Evolutionary conservation across 2,113 vertebrate species (phyloP).

Genomic region (Grus americana): DNA sequence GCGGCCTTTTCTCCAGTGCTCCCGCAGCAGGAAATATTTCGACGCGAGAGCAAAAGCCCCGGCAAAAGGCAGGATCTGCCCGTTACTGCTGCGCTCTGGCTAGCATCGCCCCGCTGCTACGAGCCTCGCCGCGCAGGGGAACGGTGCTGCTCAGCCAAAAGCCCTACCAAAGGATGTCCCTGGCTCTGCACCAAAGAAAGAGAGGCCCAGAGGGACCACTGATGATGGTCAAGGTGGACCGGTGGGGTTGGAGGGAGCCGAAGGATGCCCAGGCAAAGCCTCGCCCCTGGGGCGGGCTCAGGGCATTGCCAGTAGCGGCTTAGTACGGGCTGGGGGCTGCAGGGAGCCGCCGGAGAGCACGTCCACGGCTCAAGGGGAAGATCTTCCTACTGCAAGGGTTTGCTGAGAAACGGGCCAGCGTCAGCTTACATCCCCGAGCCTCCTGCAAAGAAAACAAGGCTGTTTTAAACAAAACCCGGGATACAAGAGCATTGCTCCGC

Average conservation of each 20-base stretch:
- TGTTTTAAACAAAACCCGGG: not conserved
- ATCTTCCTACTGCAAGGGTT: not conserved
- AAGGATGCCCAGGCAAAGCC: not conserved
- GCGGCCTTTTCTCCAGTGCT: not conserved
- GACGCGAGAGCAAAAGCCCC: not conserved
- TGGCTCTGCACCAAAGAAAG: not conserved
- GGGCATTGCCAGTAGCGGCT: rapidly evolving
- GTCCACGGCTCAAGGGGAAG: not conserved
- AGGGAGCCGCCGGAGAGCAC: not conserved
- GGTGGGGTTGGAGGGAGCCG: not conserved
- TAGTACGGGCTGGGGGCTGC: not conserved
- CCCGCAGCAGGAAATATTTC: not conserved
- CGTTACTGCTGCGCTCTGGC: not conserved
- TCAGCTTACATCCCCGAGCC: not conserved
- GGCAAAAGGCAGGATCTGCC: not conserved
- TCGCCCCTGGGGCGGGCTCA: not conserved
- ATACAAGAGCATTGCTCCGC: not conserved
- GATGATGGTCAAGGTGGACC: not conserved
- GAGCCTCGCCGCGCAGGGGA: rapidly evolving
- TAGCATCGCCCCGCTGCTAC: rapidly evolving
- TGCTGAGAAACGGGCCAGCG: not conserved
- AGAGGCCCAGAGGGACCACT: not conserved
- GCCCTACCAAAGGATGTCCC: not conserved
- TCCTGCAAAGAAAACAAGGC: not conserved
- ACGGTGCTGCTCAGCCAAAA: not conserved